Evolutionary conservation across 1,140 invertebrate genomes (phyloP), one percentile per base, ranked within the genome.

Genomic region (Sycobia sp.): DNA sequence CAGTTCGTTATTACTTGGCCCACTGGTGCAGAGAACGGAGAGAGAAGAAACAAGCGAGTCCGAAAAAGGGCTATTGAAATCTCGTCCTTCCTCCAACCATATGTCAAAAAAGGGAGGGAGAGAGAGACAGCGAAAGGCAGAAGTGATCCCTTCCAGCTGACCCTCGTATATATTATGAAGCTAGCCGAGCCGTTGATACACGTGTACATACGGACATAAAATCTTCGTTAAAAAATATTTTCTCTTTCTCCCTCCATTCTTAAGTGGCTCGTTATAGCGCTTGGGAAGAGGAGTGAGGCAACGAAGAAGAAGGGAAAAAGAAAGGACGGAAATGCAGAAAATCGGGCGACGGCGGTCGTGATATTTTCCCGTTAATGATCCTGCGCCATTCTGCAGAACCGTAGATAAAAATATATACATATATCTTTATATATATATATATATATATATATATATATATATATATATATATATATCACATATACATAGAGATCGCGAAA

Each of bases 61-160:
- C 0, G 16, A 41, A 60, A 43, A 51, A 8, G 36, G 20, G 27
- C 18, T 34, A 63, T 50, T 56, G 53, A 63, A 63, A 56, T 63
- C 50, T 63, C 34, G 44, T 56, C 27, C 11, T 62, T 53, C 16
- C 44, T 39, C 27, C n/a, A n/a, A 36, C 60, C 61, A 63, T 63
- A 56, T 63, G 53, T 56, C 46, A 44, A 56, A 49, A 47, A 41
- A 41, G 34, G 18, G 29, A 27, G 16, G 3, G 49, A 54, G 27
- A 20, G 22, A 58, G 43, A 25, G 43, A 46, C 11, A 46, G 22
- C 20, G 36, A 23, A 43, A 41, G 46, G 47, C 46, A 50, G 32
- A 16, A 41, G 34, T 59, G 55, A 50, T 46, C 36, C 44, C n/a
- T 62, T 55, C 25, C 14, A 20, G 18, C 38, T 64, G 54, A 57